These are phyloP conservation scores for Dysmachus trigonus DNA, from an alignment of 2,888 invertebrate genomes.

Conservation along the genomic window DNA sequence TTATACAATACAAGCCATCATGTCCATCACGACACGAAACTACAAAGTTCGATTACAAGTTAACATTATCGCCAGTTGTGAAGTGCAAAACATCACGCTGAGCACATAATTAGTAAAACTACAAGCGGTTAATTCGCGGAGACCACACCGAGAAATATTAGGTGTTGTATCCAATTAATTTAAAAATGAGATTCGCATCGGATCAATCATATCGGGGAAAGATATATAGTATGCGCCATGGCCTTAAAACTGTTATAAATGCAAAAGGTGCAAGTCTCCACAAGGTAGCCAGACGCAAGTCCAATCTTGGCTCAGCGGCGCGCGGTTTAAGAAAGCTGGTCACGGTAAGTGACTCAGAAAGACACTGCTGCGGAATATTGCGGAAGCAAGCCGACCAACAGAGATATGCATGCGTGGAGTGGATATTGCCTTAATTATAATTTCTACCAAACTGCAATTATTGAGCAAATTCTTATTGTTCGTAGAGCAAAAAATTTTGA, in stretches of 20 bases:
- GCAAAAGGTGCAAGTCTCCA: background rate
- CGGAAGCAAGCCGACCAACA: background rate
- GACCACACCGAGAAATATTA: background rate
- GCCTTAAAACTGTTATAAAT: constrained; percentile 1
- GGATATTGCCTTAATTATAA: background rate
- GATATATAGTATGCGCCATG: constrained; percentile 23
- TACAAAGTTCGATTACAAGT: background rate
- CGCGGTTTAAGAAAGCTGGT: background rate
- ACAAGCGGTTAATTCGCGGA: background rate
- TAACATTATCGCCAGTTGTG: background rate
- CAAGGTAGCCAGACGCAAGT: background rate
- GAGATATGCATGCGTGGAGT: background rate
- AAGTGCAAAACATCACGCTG: background rate
- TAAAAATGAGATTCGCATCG: constrained; percentile 1
- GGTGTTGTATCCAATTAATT: constrained; percentile 7
- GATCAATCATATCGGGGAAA: background rate
- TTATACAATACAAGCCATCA: background rate
- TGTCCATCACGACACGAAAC: background rate
- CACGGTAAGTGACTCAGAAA: background rate
- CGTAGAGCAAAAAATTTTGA: background rate
- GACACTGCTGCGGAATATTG: background rate
- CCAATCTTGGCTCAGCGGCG: background rate
- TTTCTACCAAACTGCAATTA: background rate
- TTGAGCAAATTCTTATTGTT: background rate
- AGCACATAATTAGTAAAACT: background rate